Base-by-base conservation (phyloP, 2,888 invertebrate genomes). In the Eilema caniola region DNA sequence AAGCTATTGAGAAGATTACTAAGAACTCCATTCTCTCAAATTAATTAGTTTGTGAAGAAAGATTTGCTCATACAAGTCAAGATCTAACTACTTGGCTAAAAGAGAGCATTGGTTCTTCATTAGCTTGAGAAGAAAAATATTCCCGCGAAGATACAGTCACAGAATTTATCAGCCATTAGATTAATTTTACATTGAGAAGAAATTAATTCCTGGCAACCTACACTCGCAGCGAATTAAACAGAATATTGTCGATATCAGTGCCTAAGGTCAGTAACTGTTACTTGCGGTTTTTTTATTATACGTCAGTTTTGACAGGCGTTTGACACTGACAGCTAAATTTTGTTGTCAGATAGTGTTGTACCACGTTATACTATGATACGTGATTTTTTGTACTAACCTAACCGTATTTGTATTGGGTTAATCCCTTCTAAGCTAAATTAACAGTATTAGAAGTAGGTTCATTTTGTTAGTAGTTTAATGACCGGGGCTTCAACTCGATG, bases 201-300 rank as follows among this genome's bases (percentile, higher is more conserved):
- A 53, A 53, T 4, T 47, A 20, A 47, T 41, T 41, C 24, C 62
- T 10, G 62, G 24, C 37, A 62, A 41, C 1, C 8, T 20, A 41
- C 41, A 62, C 11, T 20, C 41, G 62, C 62, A 41, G 41, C 41
- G n/a, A 53, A 53, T 10, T n/a, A 25, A 59, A 62, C 16, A 41
- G 62, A 24, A 16, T 20, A 10, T 62, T 62, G 62, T 62, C 20
- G 41, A 62, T 62, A 62, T 20, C 20, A 62, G 25, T 11, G 20
- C 20, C 62, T 24, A 62, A 62, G 62, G 62, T 62, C 24, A 62
- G 62, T 62, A 10, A 61, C 37, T 16, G 37, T 41, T 41, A 16
- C 24, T 62, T 62, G 33, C 14, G 33, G 62, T 24, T 62, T 62
- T 62, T 25, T 41, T 25, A 20, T 23, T 24, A 41, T 62, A 41